These are phyloP conservation scores for Lycodopsis pacificus DNA, from an alignment of 2,797 vertebrate species.

Conservation along the genomic window DNA sequence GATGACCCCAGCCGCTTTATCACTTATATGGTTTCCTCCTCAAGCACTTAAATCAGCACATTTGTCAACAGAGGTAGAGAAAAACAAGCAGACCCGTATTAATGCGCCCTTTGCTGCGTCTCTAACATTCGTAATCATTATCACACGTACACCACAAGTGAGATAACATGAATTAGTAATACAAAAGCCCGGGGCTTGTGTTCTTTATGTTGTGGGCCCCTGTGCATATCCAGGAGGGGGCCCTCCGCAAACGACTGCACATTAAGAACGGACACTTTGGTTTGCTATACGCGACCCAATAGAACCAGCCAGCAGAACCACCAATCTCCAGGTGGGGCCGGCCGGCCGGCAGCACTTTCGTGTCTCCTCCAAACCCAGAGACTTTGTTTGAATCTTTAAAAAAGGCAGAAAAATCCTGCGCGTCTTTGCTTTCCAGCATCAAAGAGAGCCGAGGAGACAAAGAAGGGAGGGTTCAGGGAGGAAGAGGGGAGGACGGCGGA, in stretches of 20 bases:
- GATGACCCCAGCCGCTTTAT: constrained; percentile 14
- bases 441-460: constrained; percentile 58
- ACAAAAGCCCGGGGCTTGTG: constrained; percentile 21
- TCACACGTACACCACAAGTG: constrained; percentile 4
- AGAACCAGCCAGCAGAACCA: constrained; percentile 27
- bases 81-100: background rate
- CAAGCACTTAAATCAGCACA: constrained; percentile 11
- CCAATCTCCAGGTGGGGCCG: constrained; percentile 2
- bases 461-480: constrained; percentile 31
- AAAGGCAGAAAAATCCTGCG: constrained; percentile 52
- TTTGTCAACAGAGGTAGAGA: constrained; percentile 26
- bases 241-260: constrained; percentile 23
- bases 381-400: constrained; percentile 58
- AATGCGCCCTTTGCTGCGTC: background rate
- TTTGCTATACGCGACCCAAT: constrained; percentile 26
- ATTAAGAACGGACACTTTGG: constrained; percentile 47
- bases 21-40: background rate
- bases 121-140: constrained; percentile 2
- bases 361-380: constrained; percentile 39
- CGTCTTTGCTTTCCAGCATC: constrained; percentile 51
- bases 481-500: background rate
- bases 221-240: background rate
- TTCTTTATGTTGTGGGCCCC: constrained; percentile 26
- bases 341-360: constrained; percentile 40
- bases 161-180: constrained; percentile 31